Evolutionary conservation across 1,140 invertebrate species (phyloP).

Genomic region (Gyrodactylus salaris): DNA sequence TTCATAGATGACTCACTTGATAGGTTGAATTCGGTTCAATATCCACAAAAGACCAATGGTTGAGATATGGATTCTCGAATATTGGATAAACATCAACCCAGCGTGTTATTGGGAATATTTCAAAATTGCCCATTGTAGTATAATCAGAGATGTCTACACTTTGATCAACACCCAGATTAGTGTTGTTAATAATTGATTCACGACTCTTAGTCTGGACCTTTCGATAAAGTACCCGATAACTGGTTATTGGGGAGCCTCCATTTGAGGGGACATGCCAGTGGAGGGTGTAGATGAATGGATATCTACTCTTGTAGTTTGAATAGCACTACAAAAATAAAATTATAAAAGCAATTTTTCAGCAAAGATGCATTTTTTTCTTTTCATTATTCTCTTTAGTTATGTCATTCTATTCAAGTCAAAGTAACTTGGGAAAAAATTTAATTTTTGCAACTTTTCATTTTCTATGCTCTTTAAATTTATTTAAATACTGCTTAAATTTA

Average conservation of each 20-base stretch:
- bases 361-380: too few species aligned
- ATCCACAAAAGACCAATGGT: neutral
- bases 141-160: neutral
- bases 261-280: neutral
- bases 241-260: neutral
- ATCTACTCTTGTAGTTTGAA: neutral
- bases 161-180: too few species aligned
- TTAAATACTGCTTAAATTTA: too few species aligned
- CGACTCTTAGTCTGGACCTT: neutral
- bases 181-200: neutral
- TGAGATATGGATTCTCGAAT: neutral
- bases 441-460: neutral
- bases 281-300: neutral
- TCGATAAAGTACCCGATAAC: neutral
- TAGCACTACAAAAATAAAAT: neutral
- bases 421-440: too few species aligned
- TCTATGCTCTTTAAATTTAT: too few species aligned
- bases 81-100: neutral
- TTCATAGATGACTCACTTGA: neutral
- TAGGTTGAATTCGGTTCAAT: neutral
- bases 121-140: neutral
- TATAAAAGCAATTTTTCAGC: too few species aligned
- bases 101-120: neutral
- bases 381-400: too few species aligned
- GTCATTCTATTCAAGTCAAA: too few species aligned